Conservation (phyloP, 2,888 invertebrate genomes). For the Clivina fossor region DNA sequence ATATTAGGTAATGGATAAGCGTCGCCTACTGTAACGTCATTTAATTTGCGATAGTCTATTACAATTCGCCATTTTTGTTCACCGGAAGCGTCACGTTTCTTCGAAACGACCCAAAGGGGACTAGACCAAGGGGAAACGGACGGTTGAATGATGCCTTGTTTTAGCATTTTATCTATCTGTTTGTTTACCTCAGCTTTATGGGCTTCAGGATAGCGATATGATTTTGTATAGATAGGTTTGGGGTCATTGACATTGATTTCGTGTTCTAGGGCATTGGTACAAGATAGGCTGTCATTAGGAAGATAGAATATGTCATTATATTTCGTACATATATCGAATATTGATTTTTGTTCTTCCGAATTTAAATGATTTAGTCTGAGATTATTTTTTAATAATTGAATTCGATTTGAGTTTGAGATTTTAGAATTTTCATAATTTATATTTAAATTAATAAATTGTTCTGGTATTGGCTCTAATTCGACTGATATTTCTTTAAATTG, state of each 20-base stretch:
- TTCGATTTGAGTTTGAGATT: not conserved
- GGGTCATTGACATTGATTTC: not conserved
- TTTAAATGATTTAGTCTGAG: conserved; percentile 2
- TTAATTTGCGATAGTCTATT: conserved; percentile 40
- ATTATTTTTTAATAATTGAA: not conserved
- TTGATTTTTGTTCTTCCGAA: conserved; percentile 2
- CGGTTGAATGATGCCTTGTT: conserved; percentile 43
- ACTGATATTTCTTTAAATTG: not conserved
- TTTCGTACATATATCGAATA: conserved; percentile 4
- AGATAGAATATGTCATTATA: conserved; percentile 34
- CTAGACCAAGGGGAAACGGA: conserved; percentile 45
- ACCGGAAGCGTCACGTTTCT: conserved; percentile 42
- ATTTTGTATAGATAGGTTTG: conserved; percentile 26
- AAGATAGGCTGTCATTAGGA: conserved; percentile 31
- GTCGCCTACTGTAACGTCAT: conserved; percentile 35
- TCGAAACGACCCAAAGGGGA: conserved; percentile 46
- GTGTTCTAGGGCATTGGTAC: not conserved
- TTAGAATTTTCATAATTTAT: not conserved
- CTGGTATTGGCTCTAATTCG: not conserved
- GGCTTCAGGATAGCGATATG: conserved; percentile 40
- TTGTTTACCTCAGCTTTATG: conserved; percentile 41
- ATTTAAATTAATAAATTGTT: not conserved
- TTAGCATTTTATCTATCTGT: conserved; percentile 42
- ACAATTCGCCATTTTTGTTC: conserved; percentile 40
- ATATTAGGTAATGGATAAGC: conserved; percentile 39